A percentile compares a stretch with the other conserved stretches of the same genome.
Conservation (phyloP, 2,888 invertebrate species). For the Gibbula magus region DNA sequence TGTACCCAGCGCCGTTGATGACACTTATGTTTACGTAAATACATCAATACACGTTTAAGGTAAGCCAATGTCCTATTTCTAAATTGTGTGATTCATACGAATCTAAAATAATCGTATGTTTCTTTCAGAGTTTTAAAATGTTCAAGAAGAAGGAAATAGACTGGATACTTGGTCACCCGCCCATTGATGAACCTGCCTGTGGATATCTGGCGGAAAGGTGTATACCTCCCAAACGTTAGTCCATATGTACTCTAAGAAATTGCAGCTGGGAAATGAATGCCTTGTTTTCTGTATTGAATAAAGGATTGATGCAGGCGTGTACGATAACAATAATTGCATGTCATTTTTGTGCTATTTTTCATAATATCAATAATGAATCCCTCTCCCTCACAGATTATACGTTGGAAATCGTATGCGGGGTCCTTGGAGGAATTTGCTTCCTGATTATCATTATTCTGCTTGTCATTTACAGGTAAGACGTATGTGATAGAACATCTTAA, state of each 20-base stretch:
- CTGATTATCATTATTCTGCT: slow-evolving; percentile 90
- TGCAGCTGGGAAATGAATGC: not conserved
- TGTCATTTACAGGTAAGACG: slow-evolving; percentile 83
- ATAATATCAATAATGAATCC: too few species aligned
- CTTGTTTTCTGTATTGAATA: too few species aligned
- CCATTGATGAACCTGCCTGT: slow-evolving; percentile 90
- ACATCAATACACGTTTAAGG: too few species aligned
- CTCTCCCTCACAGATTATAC: slow-evolving; percentile 61
- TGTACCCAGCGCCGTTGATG: too few species aligned
- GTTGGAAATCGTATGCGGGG: slow-evolving; percentile 83
- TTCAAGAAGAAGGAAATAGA: slow-evolving; percentile 78
- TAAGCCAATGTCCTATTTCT: too few species aligned
- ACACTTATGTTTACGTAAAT: too few species aligned
- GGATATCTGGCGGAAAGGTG: slow-evolving; percentile 93
- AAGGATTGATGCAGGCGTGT: too few species aligned
- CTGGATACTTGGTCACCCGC: slow-evolving; percentile 87
- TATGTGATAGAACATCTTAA: not conserved
- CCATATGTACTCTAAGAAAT: not conserved
- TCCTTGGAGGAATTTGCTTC: slow-evolving; percentile 87
- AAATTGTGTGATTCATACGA: too few species aligned
- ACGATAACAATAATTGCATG: too few species aligned
- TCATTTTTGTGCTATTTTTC: too few species aligned
- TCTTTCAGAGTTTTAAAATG: slow-evolving; percentile 34
- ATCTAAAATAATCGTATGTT: too few species aligned
- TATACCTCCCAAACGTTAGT: slow-evolving; percentile 76